A percentile compares a stretch with the other conserved stretches of the same genome.
These are phyloP conservation scores for Heliocidaris erythrogramma DNA, from an alignment of 35 echinoderm and acorn worm genomes.

Conservation along the genomic window DNA sequence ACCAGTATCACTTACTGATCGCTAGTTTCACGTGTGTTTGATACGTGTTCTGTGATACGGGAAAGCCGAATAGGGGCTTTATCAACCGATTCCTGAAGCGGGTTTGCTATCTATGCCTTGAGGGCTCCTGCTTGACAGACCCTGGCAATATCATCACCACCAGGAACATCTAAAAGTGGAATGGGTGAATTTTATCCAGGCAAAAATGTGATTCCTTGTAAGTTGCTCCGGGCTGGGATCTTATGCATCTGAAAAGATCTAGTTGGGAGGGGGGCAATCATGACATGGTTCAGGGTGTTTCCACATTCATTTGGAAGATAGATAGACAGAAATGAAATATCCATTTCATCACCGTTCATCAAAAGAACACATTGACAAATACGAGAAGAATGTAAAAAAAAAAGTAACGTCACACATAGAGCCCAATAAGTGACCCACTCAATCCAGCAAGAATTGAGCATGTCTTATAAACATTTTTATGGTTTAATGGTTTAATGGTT, in stretches of 20 bases:
- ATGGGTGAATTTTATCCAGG: constrained; percentile 1
- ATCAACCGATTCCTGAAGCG: background rate
- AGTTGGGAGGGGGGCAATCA: background rate
- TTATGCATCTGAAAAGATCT: background rate
- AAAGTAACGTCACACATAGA: too few species aligned
- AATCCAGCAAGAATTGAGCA: too few species aligned
- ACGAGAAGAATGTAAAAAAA: too few species aligned
- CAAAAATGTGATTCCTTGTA: background rate
- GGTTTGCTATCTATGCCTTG: constrained; percentile 6
- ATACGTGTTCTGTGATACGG: constrained; percentile 19
- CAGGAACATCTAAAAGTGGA: background rate
- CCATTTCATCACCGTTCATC: background rate
- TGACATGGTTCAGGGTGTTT: background rate
- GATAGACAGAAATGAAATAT: background rate
- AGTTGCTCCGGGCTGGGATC: background rate
- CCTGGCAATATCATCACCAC: background rate
- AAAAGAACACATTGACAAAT: too few species aligned
- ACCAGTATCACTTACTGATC: constrained; percentile 34
- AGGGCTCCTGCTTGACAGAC: background rate
- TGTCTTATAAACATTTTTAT: too few species aligned
- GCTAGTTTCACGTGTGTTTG: background rate
- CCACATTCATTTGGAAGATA: background rate
- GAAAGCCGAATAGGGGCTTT: constrained; percentile 24
- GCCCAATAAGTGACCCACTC: too few species aligned
- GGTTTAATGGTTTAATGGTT: too few species aligned